Conservation (phyloP, 1,140 invertebrate species). For the Diabrotica virgifera region DNA sequence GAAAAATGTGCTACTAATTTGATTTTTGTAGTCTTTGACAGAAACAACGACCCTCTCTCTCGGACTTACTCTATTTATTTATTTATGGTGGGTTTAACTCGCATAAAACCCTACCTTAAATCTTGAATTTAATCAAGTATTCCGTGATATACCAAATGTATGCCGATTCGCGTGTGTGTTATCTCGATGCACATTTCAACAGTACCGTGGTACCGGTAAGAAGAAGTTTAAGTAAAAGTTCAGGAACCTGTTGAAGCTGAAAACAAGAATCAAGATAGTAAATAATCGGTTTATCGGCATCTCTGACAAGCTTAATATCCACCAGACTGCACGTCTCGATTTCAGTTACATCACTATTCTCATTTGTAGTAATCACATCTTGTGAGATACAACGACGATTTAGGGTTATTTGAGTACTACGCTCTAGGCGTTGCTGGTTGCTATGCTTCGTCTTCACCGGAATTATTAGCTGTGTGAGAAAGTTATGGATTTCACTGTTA, state of each 20-base stretch:
- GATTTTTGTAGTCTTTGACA: no score
- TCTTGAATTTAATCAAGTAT: background rate
- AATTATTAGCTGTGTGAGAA: no score
- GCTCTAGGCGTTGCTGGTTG: no score
- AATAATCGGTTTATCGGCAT: background rate
- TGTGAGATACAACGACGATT: background rate
- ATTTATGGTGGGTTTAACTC: no score
- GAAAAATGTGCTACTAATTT: no score
- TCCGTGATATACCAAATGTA: background rate
- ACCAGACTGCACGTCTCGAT: conserved; percentile 1
- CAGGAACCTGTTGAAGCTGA: background rate
- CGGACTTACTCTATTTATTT: no score
- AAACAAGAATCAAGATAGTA: background rate
- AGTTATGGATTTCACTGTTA: no score
- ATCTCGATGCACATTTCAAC: background rate
- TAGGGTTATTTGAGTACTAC: no score
- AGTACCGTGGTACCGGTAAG: background rate
- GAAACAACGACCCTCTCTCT: no score
- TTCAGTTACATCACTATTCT: background rate
- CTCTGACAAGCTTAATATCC: background rate
- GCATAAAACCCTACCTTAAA: no score
- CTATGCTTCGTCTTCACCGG: no score
- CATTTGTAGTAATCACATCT: background rate
- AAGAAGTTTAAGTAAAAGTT: background rate
- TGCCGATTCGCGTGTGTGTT: background rate